Percentiles rank a stretch among this genome's conserved stretches.
phyloP scores from a whole-genome alignment of 1,140 invertebrate genomes.

The Dendroctonus valens region DNA sequence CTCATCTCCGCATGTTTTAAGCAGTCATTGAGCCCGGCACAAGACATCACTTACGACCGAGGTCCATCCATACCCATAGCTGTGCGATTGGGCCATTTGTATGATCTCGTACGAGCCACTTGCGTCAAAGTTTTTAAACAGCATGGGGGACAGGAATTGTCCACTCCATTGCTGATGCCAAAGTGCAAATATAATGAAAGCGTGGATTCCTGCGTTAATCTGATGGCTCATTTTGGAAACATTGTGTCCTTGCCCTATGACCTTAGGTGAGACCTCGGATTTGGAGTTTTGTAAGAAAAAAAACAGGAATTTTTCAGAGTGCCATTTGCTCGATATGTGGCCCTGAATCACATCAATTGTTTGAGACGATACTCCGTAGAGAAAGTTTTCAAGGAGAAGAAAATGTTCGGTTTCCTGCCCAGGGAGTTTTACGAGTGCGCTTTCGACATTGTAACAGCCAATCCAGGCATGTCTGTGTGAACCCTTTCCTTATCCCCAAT shows the following conservation, averaged over 20 bases:
- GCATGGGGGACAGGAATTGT: constrained; percentile 74
- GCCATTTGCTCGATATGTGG: constrained; percentile 80
- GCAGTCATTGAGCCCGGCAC: constrained; percentile 63
- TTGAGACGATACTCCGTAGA: constrained; percentile 85
- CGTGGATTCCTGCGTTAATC: constrained; percentile 64
- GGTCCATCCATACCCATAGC: constrained; percentile 52
- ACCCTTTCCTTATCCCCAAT: too few relatives aligned
- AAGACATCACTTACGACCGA: constrained; percentile 76
- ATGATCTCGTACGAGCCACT: constrained; percentile 42
- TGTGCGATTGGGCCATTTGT: constrained; percentile 38
- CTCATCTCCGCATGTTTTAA: constrained; percentile 69
- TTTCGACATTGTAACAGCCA: constrained; percentile 87
- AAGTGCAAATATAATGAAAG: constrained; percentile 59
- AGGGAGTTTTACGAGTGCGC: constrained; percentile 86
- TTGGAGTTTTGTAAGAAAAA: too few relatives aligned
- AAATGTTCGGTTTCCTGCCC: constrained; percentile 82
- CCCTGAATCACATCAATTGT: constrained; percentile 73
- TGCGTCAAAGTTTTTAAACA: constrained; percentile 62
- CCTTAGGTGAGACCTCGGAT: constrained; percentile 50
- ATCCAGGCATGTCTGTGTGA: constrained; percentile 51
- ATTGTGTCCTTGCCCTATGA: constrained; percentile 80
- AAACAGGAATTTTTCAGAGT: constrained; percentile 51
- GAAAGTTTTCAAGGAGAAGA: constrained; percentile 81
- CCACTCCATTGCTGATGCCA: constrained; percentile 76
- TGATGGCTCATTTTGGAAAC: constrained; percentile 83